Percentiles rank a stretch among this genome's conserved stretches.
These are phyloP conservation scores for Silurus glanis DNA, from an alignment of 2,113 vertebrate species.

Conservation along the genomic window DNA sequence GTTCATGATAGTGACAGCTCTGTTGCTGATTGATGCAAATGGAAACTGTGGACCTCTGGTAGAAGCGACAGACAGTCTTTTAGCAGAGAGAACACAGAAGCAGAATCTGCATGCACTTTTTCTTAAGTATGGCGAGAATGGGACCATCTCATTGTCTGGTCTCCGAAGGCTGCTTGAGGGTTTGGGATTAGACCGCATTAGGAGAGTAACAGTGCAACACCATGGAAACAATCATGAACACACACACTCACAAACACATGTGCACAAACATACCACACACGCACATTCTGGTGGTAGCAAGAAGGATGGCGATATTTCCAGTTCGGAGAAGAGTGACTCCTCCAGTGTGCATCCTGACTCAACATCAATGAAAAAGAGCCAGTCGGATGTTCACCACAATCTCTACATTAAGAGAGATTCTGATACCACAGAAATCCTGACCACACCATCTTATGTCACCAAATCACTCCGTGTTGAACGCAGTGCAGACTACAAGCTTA, in stretches of 20 bases:
- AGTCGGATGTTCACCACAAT: slow-evolving; percentile 59
- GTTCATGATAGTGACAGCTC: neutral
- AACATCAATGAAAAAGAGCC: slow-evolving; percentile 54
- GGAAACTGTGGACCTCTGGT: slow-evolving; percentile 44
- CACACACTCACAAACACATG: slow-evolving; percentile 55
- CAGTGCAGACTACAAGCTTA: slow-evolving; percentile 33
- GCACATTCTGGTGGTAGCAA: neutral
- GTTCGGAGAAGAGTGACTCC: slow-evolving; percentile 40
- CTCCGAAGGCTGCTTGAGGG: slow-evolving; percentile 82
- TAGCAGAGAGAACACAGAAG: slow-evolving; percentile 75
- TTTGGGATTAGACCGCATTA: slow-evolving; percentile 81
- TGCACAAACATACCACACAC: slow-evolving; percentile 57
- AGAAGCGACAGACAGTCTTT: slow-evolving; percentile 61
- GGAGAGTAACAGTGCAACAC: slow-evolving; percentile 75
- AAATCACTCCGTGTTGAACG: slow-evolving; percentile 40
- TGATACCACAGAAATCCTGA: slow-evolving; percentile 1
- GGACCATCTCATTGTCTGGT: slow-evolving; percentile 84
- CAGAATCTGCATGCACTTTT: slow-evolving; percentile 89
- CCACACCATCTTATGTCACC: slow-evolving; percentile 48
- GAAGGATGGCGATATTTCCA: slow-evolving; percentile 21
- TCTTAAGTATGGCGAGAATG: slow-evolving; percentile 87
- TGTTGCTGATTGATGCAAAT: neutral
- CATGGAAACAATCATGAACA: slow-evolving; percentile 51
- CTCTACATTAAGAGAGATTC: slow-evolving; percentile 64
- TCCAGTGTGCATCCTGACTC: slow-evolving; percentile 23